Conservation (phyloP, 2,113 vertebrate genomes). For the Ophiodon elongatus region DNA sequence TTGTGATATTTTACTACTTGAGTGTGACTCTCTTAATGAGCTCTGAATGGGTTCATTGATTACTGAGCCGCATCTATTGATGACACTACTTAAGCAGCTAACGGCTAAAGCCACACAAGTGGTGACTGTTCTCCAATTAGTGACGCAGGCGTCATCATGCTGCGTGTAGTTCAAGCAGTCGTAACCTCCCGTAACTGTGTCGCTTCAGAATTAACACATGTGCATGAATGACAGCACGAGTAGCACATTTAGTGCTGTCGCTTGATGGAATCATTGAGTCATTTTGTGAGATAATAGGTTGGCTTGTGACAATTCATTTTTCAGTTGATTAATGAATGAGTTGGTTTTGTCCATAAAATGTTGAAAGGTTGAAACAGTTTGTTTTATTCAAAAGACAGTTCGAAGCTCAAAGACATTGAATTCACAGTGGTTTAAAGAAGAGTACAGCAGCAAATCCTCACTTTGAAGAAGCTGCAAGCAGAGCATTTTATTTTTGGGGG, state of each 20-base stretch:
- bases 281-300: neutral
- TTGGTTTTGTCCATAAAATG: neutral
- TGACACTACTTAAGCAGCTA: slow-evolving; percentile 73
- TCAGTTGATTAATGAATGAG: neutral
- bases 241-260: neutral
- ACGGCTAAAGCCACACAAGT: slow-evolving; percentile 59
- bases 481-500: neutral
- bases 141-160: slow-evolving; percentile 39
- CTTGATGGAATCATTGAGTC: neutral
- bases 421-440: neutral
- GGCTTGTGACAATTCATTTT: neutral
- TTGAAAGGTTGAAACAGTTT: neutral
- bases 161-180: slow-evolving; percentile 9
- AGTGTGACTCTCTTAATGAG: slow-evolving; percentile 74
- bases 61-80: slow-evolving; percentile 78
- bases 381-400: neutral
- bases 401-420: neutral
- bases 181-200: neutral
- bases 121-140: slow-evolving; percentile 73
- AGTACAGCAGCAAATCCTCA: neutral
- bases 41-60: slow-evolving; percentile 82
- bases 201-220: neutral
- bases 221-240: neutral
- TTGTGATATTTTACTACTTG: slow-evolving; percentile 38
- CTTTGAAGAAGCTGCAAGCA: neutral